Base-by-base conservation (phyloP, 2,888 invertebrate species). In the Esperia sulphurella region DNA sequence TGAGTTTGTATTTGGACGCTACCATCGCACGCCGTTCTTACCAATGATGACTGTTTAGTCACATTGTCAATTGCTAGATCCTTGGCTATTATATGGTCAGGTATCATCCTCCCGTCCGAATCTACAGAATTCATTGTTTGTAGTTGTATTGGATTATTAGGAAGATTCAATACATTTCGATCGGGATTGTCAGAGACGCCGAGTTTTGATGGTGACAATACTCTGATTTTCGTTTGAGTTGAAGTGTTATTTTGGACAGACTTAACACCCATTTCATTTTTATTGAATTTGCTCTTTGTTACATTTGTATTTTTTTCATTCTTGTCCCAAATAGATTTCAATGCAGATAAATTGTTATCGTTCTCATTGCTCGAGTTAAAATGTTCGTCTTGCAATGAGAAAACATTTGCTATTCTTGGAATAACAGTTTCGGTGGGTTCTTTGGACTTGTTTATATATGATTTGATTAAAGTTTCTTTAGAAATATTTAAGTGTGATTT, bases 341-440 rank as follows among this genome's bases (percentile, higher is more conserved):
- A 21, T 21, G 21, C 21, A 21, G 21, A 21, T 21, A 21, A 21
- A 21, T 5, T 21, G 21, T 5, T 21, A 3, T 5, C 21, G 21
- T 5, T 21, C 21, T 21, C 21, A 21, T 21, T 21, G 21, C 21
- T 21, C 5, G 5, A 21, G 21, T 21, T 21, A 21, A 5, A 21
- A 21, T 52, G 47, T 44, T 38, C 35, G 42, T 28, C 14, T 43
- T 41, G 31, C 49, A 61, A 46, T 30, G 60, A 59, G 45, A 48
- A 61, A 31, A 59, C 60, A 28, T 48, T 53, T 43, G 46, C 13
- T 41, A 61, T 61, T 13, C 49, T 46, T 6, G 61, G 61, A 8
- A 30, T 31, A 39, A 12, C 9, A 41, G 31, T 33, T n/a, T 40
- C 8, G 13, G 12, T 40, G 35, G 12, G n/a, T 40, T 14, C 47